A percentile compares a stretch with the other conserved stretches of the same genome.
These are phyloP conservation scores for Amiota minor DNA, from an alignment of 2,888 invertebrate species.

Conservation along the genomic window DNA sequence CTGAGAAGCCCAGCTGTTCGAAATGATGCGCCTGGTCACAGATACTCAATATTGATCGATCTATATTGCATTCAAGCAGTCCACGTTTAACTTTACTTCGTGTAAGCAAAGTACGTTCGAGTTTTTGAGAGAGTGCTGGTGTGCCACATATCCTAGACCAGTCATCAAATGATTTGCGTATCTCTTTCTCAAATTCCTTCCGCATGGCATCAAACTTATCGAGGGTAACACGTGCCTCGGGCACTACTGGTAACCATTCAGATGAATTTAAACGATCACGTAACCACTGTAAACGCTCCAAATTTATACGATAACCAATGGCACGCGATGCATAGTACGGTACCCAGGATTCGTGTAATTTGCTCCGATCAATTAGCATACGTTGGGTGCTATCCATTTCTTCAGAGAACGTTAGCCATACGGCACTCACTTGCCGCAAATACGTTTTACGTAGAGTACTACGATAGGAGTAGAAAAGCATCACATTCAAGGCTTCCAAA, in stretches of 20 bases:
- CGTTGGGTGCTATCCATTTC: conserved; percentile 84
- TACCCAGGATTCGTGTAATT: conserved; percentile 79
- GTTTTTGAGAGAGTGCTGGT: conserved; percentile 75
- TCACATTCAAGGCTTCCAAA: conserved; percentile 83
- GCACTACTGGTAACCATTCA: conserved; percentile 85
- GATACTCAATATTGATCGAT: conserved; percentile 79
- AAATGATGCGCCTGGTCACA: conserved; percentile 84
- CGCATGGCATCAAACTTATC: conserved; percentile 76
- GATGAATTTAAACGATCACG: conserved; percentile 81
- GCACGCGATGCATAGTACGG: conserved; percentile 84
- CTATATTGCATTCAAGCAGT: conserved; percentile 85
- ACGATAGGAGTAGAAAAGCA: conserved; percentile 85
- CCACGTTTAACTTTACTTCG: conserved; percentile 79
- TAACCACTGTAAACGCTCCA: conserved; percentile 78
- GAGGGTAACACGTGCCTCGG: conserved; percentile 76
- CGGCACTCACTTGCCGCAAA: conserved; percentile 79
- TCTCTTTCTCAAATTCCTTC: conserved; percentile 70
- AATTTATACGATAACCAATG: conserved; percentile 79
- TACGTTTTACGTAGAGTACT: conserved; percentile 82
- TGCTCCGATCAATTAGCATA: conserved; percentile 78
- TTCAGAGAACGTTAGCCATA: conserved; percentile 83
- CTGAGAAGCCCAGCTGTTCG: conserved; percentile 80
- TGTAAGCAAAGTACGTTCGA: conserved; percentile 83
- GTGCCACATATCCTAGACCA: conserved; percentile 80
- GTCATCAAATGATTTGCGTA: conserved; percentile 75